Evolutionary conservation across 2,113 vertebrate species (phyloP).

Genomic region (Myotis davidii): DNA sequence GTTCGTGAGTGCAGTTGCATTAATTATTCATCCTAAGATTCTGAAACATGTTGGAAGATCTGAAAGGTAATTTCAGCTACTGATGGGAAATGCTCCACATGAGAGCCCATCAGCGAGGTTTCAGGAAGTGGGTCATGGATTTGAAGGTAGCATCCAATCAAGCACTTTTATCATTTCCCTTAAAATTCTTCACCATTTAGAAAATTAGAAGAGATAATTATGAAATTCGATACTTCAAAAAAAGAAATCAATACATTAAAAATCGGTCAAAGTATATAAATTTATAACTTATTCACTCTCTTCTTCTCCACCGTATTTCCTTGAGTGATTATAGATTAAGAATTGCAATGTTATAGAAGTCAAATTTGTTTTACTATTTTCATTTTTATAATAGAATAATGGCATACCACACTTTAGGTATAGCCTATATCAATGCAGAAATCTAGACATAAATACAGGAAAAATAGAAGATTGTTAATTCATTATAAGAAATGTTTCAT

Average conservation of each 20-base stretch:
- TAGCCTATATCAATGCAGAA: not conserved
- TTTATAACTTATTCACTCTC: not conserved
- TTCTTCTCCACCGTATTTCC: not conserved
- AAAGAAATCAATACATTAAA: slow-evolving; percentile 4
- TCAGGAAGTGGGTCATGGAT: slow-evolving; percentile 72
- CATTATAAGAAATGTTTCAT: slow-evolving; percentile 4
- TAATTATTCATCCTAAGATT: slow-evolving; percentile 79
- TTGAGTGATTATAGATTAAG: not conserved
- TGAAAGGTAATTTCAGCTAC: slow-evolving; percentile 73
- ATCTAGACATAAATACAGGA: not conserved
- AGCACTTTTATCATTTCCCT: slow-evolving; percentile 34
- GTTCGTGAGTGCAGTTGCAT: slow-evolving; percentile 77
- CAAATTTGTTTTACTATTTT: slow-evolving; percentile 16
- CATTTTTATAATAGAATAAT: not conserved
- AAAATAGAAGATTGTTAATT: not conserved
- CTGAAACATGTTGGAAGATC: slow-evolving; percentile 64
- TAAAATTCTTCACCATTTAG: slow-evolving; percentile 59
- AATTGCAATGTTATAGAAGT: not conserved
- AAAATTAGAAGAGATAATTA: slow-evolving; percentile 53
- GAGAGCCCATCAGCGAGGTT: slow-evolving; percentile 55
- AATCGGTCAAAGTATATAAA: not conserved
- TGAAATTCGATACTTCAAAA: not conserved
- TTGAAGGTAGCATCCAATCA: slow-evolving; percentile 19
- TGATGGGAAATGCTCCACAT: slow-evolving; percentile 75
- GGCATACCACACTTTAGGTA: not conserved